These are phyloP conservation scores for Glaucomys volans DNA, from an alignment of 2,113 vertebrate genomes.

Conservation along the genomic window DNA sequence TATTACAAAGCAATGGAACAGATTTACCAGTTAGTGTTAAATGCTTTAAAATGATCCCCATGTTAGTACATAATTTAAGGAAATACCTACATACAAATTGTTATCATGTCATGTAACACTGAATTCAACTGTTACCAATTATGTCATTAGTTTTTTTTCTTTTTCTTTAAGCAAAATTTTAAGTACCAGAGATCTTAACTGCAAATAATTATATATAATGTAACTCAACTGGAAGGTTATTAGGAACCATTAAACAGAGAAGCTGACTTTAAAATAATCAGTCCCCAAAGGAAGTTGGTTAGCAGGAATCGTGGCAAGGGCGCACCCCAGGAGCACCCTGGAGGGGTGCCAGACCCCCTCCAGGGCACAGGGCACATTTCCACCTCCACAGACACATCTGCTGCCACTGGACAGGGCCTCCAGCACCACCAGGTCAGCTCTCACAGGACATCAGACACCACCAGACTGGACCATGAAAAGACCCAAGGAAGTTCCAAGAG, in stretches of 20 bases:
- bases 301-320: background rate
- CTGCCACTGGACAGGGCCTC: background rate
- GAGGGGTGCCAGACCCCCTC: no score
- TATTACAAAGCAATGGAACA: background rate
- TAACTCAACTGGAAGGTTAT: background rate
- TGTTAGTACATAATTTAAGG: background rate
- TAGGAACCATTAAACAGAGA: background rate
- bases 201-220: background rate
- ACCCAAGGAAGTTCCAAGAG: background rate
- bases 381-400: background rate
- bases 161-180: background rate
- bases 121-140: background rate
- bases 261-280: background rate
- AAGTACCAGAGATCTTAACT: background rate
- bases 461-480: background rate
- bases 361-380: fast-evolving
- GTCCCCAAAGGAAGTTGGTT: background rate
- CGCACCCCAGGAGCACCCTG: fast-evolving
- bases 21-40: background rate
- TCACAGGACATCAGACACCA: background rate
- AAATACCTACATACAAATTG: background rate
- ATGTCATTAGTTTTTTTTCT: background rate
- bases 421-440: background rate
- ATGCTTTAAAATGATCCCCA: background rate
- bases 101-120: background rate